Conservation (phyloP, 2,888 invertebrate genomes). For the Temnothorax ravouxi region DNA sequence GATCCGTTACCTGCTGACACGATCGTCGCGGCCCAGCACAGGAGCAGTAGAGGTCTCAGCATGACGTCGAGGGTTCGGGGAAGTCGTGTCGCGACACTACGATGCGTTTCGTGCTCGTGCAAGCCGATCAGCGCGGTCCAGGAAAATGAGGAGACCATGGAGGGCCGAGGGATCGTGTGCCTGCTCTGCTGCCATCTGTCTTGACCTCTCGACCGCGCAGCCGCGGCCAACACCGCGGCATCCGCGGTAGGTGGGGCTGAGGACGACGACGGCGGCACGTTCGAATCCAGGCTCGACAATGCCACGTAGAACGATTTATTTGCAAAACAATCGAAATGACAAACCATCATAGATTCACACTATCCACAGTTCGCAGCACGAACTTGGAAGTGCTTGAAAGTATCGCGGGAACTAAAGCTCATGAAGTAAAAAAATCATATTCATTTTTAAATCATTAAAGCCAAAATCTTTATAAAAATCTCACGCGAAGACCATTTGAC, state of each 20-base stretch:
- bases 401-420: neutral
- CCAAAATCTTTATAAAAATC: neutral
- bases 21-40: constrained; percentile 69
- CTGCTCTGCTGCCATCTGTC: constrained; percentile 33
- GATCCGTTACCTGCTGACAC: constrained; percentile 73
- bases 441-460: no score
- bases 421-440: neutral
- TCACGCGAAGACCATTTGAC: neutral
- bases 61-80: constrained; percentile 51
- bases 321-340: neutral
- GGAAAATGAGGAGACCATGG: constrained; percentile 19
- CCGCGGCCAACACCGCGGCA: no score
- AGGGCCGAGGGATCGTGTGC: neutral
- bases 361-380: neutral
- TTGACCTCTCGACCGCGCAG: no score
- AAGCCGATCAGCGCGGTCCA: constrained; percentile 2
- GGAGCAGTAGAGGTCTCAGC: constrained; percentile 70
- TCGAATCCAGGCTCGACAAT: neutral
- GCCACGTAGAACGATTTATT: neutral
- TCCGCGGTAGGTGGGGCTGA: neutral
- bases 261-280: constrained; percentile 3
- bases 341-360: no score
- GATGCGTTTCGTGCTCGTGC: neutral
- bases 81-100: constrained; percentile 21
- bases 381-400: neutral